These are phyloP conservation scores for Talpa occidentalis DNA, from an alignment of 2,113 vertebrate genomes.

Conservation along the genomic window DNA sequence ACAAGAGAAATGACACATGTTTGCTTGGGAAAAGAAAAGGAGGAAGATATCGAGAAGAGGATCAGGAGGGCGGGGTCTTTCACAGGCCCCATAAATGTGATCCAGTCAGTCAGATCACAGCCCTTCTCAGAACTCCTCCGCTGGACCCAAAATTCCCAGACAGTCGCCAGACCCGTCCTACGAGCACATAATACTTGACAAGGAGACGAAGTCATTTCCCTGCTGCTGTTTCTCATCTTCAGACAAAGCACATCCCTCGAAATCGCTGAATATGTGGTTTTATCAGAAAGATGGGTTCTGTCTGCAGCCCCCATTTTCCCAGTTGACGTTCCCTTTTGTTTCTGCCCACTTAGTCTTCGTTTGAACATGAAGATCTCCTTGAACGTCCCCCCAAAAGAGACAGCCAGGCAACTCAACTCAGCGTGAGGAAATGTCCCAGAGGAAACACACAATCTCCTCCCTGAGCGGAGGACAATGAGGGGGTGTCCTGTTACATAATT, in stretches of 20 bases:
- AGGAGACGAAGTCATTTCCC: not conserved
- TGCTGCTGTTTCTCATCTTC: not conserved
- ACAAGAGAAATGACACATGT: not conserved
- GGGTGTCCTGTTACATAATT: constrained; percentile 86
- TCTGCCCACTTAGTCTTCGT: constrained; percentile 76
- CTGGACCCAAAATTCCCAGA: not conserved
- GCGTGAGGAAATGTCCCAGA: constrained; percentile 76
- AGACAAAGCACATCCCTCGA: not conserved
- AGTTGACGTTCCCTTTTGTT: constrained; percentile 80
- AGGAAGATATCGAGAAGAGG: not conserved
- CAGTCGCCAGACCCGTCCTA: rapidly evolving
- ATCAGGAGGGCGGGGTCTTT: rapidly evolving
- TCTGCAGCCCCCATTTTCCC: constrained; percentile 43
- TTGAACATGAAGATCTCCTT: constrained; percentile 77
- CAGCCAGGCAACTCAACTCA: constrained; percentile 59
- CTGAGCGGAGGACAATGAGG: constrained; percentile 81
- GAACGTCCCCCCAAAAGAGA: constrained; percentile 71
- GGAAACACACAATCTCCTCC: constrained; percentile 82
- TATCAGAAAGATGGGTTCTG: constrained; percentile 29
- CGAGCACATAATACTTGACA: rapidly evolving
- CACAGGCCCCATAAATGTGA: rapidly evolving
- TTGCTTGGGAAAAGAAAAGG: not conserved
- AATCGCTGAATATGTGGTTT: not conserved
- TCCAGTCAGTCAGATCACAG: not conserved
- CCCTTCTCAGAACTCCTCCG: not conserved